Evolutionary conservation across 2,113 vertebrate genomes (phyloP), one percentile per base, ranked within the genome.

Genomic region (Perca flavescens): DNA sequence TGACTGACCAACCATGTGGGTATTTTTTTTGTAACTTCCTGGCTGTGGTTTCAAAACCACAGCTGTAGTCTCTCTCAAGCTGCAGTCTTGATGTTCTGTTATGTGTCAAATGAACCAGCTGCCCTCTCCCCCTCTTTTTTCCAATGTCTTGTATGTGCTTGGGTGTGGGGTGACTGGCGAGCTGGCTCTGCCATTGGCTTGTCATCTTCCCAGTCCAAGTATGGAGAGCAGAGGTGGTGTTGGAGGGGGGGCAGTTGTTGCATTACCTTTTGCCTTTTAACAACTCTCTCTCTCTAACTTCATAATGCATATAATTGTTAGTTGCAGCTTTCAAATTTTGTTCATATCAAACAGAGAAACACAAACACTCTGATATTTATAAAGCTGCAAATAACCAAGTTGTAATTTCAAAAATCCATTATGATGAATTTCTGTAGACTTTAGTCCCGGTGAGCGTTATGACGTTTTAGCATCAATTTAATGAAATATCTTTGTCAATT

Each of bases 211-310:
- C 90, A 90, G 92, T 91, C 95, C 95, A 95, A 88, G 84, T 95
- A 94, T 94, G 91, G 94, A 92, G 85, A 91, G 84, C 88, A 15
- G 72, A 64, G 87, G 95, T 89, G 93, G 72, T 85, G 70, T 84
- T 63, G 49, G 56, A 1, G 86, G 25, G 22, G 19, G 43, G 82
- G 46, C 9, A 78, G 90, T 82, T 89, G 80, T 64, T 66, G 58
- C 47, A 93, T 96, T 92, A 96, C 96, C 96, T 97, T 96, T 97
- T 91, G 88, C 96, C 96, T 91, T 43, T 92, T 95, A 93, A 95
- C 94, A 93, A 93, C 87, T 81, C 65, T 80, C 78, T 80, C 78
- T 80, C 77, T 43, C 40, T 43, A 43, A 43, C 40, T 43, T 43
- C 40, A 43, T 53, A 36, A 40, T 17, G 34, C 22, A 57, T 21